Base-by-base conservation (phyloP, 2,113 vertebrate species). In the Amia ocellicauda region DNA sequence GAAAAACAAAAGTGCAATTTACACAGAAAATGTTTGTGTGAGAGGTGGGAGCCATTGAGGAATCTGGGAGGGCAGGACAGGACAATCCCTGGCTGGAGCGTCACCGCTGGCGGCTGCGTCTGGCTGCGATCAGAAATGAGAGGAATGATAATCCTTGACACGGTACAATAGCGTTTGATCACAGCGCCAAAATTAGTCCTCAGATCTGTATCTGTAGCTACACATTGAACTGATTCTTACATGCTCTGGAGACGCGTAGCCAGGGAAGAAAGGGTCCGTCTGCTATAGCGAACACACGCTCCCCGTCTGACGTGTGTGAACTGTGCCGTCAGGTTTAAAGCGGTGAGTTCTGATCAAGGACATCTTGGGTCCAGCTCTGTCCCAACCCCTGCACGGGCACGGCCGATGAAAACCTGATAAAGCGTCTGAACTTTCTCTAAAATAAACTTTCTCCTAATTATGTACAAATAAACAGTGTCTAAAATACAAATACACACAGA, bases 241-340 rank as follows among this genome's bases (percentile, higher is more conserved):
- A 45, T 24, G 13, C 27, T 7, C 27, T 57, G 66, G 43, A 58
- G 56, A 58, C 41, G 22, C 42, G 26, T 29, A 52, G 63, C 49
- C 40, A 63, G 69, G 61, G 66, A 60, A 40, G 45, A 13, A 64
- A 54, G 69, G 63, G 66, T 72, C 60, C 74, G 72, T 75, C 70
- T 78, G 70, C 68, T 66, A 70, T 71, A 61, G 41, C 64, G 50
- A 55, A 61, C 66, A 49, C 56, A 42, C 55, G 41, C 63, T 69
- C 69, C 63, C 68, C 72, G 41, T 62, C 36, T 69, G 76, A 73
- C 76, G 69, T 70, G 67, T 63, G 68, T 78, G 73, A 73, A 75
- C 73, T 55, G 59, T 55, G 50, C 45, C 58, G 54, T 60, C 22
- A 60, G 58, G 67, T 16, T 52, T 69, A 45, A 66, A 68, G 66